Conservation (phyloP, 2,113 vertebrate species). For the Rhinopithecus roxellana region DNA sequence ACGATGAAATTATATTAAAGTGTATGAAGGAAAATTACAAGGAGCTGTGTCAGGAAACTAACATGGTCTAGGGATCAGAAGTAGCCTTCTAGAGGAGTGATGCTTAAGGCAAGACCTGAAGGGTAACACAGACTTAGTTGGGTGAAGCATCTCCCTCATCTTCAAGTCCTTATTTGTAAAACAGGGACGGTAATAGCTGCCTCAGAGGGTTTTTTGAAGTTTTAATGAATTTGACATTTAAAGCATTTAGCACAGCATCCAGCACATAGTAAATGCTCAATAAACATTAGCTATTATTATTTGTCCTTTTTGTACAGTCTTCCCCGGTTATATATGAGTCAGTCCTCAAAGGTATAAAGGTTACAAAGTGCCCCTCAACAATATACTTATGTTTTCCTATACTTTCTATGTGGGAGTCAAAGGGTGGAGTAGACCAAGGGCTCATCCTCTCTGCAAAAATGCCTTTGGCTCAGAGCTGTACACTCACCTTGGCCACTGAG, state of each 20-base stretch:
- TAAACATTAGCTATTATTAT: background rate
- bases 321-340: background rate
- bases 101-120: background rate
- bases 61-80: background rate
- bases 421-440: background rate
- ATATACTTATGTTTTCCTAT: background rate
- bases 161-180: background rate
- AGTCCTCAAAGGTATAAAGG: background rate
- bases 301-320: background rate
- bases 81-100: background rate
- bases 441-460: background rate
- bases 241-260: background rate
- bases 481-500: background rate
- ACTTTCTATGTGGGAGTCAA: too few relatives aligned
- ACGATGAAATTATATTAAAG: background rate
- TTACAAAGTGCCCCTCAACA: background rate
- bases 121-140: background rate
- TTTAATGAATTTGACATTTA: background rate
- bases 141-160: background rate
- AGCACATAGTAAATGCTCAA: constrained; percentile 41
- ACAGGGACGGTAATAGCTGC: background rate
- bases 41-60: background rate
- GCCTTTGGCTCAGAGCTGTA: background rate
- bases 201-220: background rate
- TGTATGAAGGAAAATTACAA: background rate